Percentiles rank a stretch among this genome's conserved stretches.
Evolutionary conservation across 1,140 invertebrate species (phyloP).

Genomic region (Calliphora vicina): DNA sequence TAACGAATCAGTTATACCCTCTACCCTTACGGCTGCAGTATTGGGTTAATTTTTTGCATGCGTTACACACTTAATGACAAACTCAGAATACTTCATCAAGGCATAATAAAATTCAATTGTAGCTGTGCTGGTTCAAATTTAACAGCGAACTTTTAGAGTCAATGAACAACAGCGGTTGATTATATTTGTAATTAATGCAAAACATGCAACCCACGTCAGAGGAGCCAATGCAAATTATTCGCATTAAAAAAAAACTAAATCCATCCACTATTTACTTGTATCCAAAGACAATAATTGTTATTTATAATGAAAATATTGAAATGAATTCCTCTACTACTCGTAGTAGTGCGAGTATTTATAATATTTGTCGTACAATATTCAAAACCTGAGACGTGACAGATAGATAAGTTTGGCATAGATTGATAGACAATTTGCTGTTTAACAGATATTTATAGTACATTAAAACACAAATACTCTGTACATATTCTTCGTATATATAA

Average conservation of each 20-base stretch:
- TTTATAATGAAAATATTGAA: not conserved
- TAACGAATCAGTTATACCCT: no score
- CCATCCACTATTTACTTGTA: not conserved
- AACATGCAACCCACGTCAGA: conserved; percentile 24
- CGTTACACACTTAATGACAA: no score
- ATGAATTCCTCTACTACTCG: not conserved
- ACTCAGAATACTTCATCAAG: not conserved
- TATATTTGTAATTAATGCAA: conserved; percentile 30
- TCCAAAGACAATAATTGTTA: not conserved
- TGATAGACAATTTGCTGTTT: conserved; percentile 23
- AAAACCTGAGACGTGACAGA: conserved; percentile 18
- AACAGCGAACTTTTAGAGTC: not conserved
- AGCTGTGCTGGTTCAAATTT: not conserved
- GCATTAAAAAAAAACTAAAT: not conserved
- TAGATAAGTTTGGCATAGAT: conserved; percentile 33
- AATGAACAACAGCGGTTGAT: conserved; percentile 20
- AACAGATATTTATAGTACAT: not conserved
- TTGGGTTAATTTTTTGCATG: no score
- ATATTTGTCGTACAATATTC: not conserved
- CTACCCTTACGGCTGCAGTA: no score
- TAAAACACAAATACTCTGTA: no score
- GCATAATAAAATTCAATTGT: not conserved
- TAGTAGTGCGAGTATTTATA: not conserved
- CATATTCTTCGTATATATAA: no score
- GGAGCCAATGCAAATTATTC: not conserved